Base-by-base conservation (phyloP, 2,888 invertebrate genomes). In the Drosophila merina region DNA sequence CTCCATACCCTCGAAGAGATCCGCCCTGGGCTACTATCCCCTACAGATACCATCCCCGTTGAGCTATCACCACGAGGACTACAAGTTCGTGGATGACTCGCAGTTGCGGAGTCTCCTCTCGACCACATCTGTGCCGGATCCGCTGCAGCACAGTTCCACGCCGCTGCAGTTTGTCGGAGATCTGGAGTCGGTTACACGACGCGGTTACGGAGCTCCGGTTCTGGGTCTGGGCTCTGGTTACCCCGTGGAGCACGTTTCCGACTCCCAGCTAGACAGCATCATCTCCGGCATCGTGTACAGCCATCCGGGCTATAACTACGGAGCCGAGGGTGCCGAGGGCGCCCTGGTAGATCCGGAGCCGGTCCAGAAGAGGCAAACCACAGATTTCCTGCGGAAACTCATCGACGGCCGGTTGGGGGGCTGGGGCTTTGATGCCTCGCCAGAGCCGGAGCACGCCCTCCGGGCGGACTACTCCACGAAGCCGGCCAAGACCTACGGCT, bases 261-360 rank as follows among this genome's bases (percentile, higher is more conserved):
- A 89, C 59, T 74, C 78, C 2, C 80, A 89, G 3, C 77, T 91
- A 57, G 90, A 91, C 62, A 79, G 76, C 54, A 80, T 90, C 2
- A 91, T 91, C 12, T 76, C 86, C 7, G 86, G 88, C 33, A 87
- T 91, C 50, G 73, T 91, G 3, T 79, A 86, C 45, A 74, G 72
- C 44, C 91, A 91, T 80, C 86, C 90, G 1, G 86, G 83, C 6
- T 90, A 90, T 33, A 72, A 88, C n/a, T 82, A 89, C 2, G 71
- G 26, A 55, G 64, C 31, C 63, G 83, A 12, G 70, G 40, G 40
- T 0, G 40, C 31, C 60, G 83, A 12, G 66, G 40, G 40, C 7
- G 40, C 74, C 1, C 48, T 90, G 40, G 86, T 88, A 0, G 88
- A 88, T 45, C 89, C 91, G 0, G 75, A 85, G 31, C 74, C 79